Conservation (phyloP, 2,888 invertebrate species). For the Drosophila kokeensis region DNA sequence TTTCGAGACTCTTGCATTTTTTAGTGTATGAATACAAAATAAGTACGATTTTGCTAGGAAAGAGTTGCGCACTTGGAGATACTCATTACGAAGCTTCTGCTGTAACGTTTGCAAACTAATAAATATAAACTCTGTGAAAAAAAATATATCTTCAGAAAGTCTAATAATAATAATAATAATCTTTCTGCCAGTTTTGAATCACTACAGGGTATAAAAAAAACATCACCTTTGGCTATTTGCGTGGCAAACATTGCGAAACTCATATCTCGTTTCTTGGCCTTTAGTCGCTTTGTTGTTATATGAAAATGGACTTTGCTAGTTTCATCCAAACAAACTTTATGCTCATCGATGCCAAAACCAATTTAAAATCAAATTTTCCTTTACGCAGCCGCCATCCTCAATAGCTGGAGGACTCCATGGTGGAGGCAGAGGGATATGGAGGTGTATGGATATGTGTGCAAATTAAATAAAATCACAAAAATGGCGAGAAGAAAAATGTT, state of each 20-base stretch:
- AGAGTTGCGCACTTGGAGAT: not conserved
- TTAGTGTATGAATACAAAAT: constrained; percentile 8
- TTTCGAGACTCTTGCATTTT: constrained; percentile 28
- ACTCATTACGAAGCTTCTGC: not conserved
- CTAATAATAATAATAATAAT: too few species aligned
- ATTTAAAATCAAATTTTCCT: constrained; percentile 77
- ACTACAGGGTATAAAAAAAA: constrained; percentile 11
- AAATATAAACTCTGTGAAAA: not conserved
- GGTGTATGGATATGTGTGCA: constrained; percentile 72
- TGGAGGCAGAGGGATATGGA: not conserved
- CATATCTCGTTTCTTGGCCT: constrained; percentile 43
- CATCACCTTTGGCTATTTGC: constrained; percentile 71
- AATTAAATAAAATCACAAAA: constrained; percentile 75
- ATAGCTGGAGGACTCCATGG: not conserved
- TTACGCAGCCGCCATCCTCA: constrained; percentile 13
- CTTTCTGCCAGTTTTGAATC: too few species aligned
- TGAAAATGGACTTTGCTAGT: constrained; percentile 67
- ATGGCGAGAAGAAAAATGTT: constrained; percentile 59
- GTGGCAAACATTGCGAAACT: constrained; percentile 41
- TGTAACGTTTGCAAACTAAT: not conserved
- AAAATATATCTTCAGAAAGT: not conserved
- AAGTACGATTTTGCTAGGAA: not conserved
- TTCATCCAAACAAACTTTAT: constrained; percentile 61
- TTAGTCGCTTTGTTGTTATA: constrained; percentile 30
- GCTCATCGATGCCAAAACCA: constrained; percentile 69